These are phyloP conservation scores for Phymanthus crucifer DNA, from an alignment of 92 coral and sea anemone species.

Conservation along the genomic window DNA sequence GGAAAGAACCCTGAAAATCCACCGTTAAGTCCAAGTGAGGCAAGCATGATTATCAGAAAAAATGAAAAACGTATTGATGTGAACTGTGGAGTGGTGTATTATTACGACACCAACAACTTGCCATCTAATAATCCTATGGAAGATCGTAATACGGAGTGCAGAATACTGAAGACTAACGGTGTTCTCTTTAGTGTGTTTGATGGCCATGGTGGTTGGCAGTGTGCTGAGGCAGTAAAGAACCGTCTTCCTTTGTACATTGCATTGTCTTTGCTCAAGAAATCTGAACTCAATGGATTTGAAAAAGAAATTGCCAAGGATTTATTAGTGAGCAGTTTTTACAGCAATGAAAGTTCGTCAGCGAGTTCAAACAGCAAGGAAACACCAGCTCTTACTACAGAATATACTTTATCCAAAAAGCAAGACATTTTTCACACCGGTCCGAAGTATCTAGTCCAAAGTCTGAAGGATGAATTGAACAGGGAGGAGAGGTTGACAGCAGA, in stretches of 20 bases:
- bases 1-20: constrained; percentile 71
- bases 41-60: constrained; percentile 71
- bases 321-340: constrained; percentile 38
- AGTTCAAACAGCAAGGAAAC: constrained; percentile 10
- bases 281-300: constrained; percentile 53
- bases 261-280: constrained; percentile 62
- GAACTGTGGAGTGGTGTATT: constrained; percentile 77
- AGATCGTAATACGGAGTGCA: constrained; percentile 84
- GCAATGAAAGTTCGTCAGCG: constrained; percentile 4
- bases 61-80: constrained; percentile 80
- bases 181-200: constrained; percentile 89
- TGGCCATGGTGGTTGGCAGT: constrained; percentile 99
- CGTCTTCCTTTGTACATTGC: constrained; percentile 91
- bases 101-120: constrained; percentile 84
- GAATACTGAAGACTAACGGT: constrained; percentile 63
- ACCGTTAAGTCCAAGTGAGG: constrained; percentile 79
- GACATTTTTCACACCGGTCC: constrained; percentile 92
- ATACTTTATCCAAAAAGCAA: constrained; percentile 76
- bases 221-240: constrained; percentile 86
- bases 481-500: constrained; percentile 46
- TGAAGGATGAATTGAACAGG: constrained; percentile 35
- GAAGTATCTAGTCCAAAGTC: constrained; percentile 68
- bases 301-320: constrained; percentile 45
- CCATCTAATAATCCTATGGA: constrained; percentile 91
- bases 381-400: constrained; percentile 43